Conservation (phyloP, 2,888 invertebrate species). For the Amiota mariae region DNA sequence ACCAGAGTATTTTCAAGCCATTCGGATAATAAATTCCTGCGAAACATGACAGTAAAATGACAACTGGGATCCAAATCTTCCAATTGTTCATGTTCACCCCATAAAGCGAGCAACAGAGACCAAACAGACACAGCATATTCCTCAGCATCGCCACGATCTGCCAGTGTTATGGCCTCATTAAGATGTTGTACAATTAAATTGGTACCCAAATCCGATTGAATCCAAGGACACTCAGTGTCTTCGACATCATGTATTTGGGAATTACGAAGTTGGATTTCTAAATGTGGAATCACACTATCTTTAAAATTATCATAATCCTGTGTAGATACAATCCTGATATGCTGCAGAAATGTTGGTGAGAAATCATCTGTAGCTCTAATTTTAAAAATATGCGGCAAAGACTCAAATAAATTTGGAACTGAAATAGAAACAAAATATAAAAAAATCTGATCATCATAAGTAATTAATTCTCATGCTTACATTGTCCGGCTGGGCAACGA, state of each 20-base stretch:
- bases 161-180: constrained; percentile 73
- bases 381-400: constrained; percentile 54
- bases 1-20: constrained; percentile 78
- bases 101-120: constrained; percentile 86
- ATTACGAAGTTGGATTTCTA: constrained; percentile 79
- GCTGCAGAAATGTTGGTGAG: constrained; percentile 62
- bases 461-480: constrained; percentile 33
- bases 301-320: constrained; percentile 67
- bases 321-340: constrained; percentile 64
- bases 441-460: background rate
- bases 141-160: constrained; percentile 58
- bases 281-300: constrained; percentile 78
- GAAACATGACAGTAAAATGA: constrained; percentile 76
- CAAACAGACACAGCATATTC: constrained; percentile 77
- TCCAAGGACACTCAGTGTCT: constrained; percentile 73
- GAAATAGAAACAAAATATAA: background rate
- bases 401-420: constrained; percentile 41
- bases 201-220: constrained; percentile 62
- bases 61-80: constrained; percentile 72
- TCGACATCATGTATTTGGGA: constrained; percentile 75
- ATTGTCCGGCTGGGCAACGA: constrained; percentile 41
- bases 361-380: constrained; percentile 62
- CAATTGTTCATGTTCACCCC: constrained; percentile 84
- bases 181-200: constrained; percentile 77
- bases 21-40: constrained; percentile 78